phyloP scores from a whole-genome alignment of 2,797 vertebrate genomes.

The Columba guinea region DNA sequence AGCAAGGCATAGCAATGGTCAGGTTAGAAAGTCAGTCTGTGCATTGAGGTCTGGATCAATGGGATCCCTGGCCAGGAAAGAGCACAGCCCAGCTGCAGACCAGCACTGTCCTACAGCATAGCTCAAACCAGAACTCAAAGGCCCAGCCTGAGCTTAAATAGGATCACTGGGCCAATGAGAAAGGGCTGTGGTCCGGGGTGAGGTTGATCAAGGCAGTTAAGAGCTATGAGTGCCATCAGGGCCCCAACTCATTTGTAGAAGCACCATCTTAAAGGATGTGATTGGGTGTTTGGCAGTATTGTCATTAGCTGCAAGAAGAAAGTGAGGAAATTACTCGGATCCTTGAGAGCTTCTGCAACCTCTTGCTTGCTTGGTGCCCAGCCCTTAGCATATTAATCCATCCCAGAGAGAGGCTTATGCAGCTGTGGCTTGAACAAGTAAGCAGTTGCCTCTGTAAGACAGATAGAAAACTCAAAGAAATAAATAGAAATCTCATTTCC shows the following conservation, averaged over 20 bases:
- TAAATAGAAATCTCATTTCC: neutral
- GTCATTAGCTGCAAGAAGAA: neutral
- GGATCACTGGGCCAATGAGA: neutral
- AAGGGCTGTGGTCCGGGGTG: neutral
- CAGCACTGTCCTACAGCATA: fast-evolving
- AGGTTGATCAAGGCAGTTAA: neutral
- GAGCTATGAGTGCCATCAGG: neutral
- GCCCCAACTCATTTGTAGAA: neutral
- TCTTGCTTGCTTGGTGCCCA: neutral
- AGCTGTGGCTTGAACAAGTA: neutral
- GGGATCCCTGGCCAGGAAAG: fast-evolving
- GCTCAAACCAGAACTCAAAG: fast-evolving
- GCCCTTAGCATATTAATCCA: neutral
- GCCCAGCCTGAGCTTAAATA: neutral
- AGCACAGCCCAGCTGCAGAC: fast-evolving
- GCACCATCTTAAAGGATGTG: neutral
- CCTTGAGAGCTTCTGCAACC: neutral
- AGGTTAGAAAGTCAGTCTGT: neutral
- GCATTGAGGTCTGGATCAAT: fast-evolving
- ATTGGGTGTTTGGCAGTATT: neutral
- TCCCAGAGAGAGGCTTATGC: neutral
- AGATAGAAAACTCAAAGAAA: neutral
- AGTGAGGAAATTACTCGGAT: neutral
- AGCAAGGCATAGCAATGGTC: fast-evolving
- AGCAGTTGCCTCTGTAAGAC: neutral